Base-by-base conservation (phyloP, 2,888 invertebrate genomes). In the Melanophora roralis region DNA sequence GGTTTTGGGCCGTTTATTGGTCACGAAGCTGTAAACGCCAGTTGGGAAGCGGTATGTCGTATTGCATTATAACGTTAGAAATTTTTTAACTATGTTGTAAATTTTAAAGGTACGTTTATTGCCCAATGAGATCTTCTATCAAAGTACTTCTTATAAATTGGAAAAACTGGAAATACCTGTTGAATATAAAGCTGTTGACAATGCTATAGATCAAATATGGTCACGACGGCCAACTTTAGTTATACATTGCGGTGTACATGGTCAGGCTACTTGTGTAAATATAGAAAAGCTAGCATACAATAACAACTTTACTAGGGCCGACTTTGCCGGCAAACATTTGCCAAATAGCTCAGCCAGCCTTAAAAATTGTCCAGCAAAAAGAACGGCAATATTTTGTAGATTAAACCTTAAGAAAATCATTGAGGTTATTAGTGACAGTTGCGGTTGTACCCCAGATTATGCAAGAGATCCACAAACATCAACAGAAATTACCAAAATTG, bases 1-100 rank as follows among this genome's bases (percentile, higher is more conserved):
- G 96, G 95, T n/a, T 96, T 96, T 90, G 95, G 95, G 0, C 94
- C 94, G 21, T 96, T 96, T 90, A 88, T 90, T 16, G 91, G 90
- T 2, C 94, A 95, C 85, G 87, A 89, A 68, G 77, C 84, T 1
- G 89, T 94, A 4, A 96, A 96, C 88, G 93, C 95, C 2, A 95
- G 95, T 86, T 95, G 95, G 95, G 93, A 94, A 85, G 93, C 94
- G 14, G 95, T 95, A 0, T 64, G 19, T 53, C n/a, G n/a, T n/a
- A n/a, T 45, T 40, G 11, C 5, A 49, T 14, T 9, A 8, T 21
- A 38, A 43, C 12, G 2, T 49, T 0, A 14, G 32, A 16, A n/a
- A 16, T 34, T 45, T 19, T 36, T 32, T 14, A 60, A 16, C 9
- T 0, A 23, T 43, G 4, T 47, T 32, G 6, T 27, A 6, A 6